Base-by-base conservation (phyloP, 2,797 vertebrate genomes). In the Sciurus carolinensis region DNA sequence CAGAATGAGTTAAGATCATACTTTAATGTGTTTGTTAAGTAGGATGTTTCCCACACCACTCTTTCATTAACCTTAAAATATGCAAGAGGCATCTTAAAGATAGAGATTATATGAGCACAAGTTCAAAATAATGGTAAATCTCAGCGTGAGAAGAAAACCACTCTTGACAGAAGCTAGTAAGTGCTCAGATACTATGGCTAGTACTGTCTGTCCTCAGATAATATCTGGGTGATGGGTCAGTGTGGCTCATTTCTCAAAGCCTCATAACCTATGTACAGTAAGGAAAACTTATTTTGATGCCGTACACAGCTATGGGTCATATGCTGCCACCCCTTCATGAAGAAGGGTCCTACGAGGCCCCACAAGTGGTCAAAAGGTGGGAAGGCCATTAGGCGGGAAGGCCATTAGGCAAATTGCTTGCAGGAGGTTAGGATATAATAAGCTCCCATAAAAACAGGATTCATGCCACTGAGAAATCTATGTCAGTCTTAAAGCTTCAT, bases 161-260 rank as follows among this genome's bases (percentile, higher is more conserved):
- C 2, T 10, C 12, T 81, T 86, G 47, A 44, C 18, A n/a, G 66
- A 95, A 91, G 57, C 36, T 22, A 90, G 20, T 15, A 88, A 71
- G 22, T 85, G 8, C 26, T 18, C 83, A 77, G 73, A 76, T 76
- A 47, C n/a, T 52, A 30, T 64, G 52, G 12, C 22, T 80, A 75
- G 18, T 92, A 85, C 11, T 89, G 3, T n/a, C 64, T 88, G 20
- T 82, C n/a, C 57, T 79, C 57, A 77, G 52, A 86, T 75, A 39
- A 71, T 86, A 47, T 26, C 75, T 86, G n/a, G 26, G 39, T 89
- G 24, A 91, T 93, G 59, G 33, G 26, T 96, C 83, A 87, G 13
- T 79, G 66, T 75, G 50, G 82, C 50, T 83, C 26, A 85, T 26
- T 94, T 92, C 52, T 93, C 47, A 87, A 87, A 97, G 39, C 13